Evolutionary conservation across 2,113 vertebrate species (phyloP), one percentile per base, ranked within the genome.

Genomic region (Aegotheles bennettii): DNA sequence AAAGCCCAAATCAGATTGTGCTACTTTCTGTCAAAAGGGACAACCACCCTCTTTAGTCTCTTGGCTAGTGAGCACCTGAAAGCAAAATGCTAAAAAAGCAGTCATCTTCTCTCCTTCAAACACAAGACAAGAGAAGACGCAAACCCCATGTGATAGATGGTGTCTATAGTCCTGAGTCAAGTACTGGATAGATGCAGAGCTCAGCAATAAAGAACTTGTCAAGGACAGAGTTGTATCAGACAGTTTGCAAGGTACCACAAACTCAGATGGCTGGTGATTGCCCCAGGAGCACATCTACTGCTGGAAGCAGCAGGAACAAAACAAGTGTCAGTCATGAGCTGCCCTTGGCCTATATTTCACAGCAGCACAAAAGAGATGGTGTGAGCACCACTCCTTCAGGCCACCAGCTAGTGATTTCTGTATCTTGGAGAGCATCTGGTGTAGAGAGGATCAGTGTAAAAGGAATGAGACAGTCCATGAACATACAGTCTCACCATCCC

Each of bases 41-140:
- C 36, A 88, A 81, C 7, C 9, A 50, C 26, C 2, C 16, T 81
- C 47, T 79, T 85, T 23, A 45, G 9, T 33, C 16, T 56, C 43
- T 21, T 56, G 43, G 16, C 29, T 61, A 47, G n/a, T 6, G 3
- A 84, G 25, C 10, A 42, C 3, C 10, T 42, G 15, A 59, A 63
- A 64, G 20, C 6, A 56, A 81, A 88, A 31, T 16, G 36, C 19
- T 29, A 25, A 33, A 65, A 80, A n/a, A 31, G 3, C 29, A 51
- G 4, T 31, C 14, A 1, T n/a, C 26, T 73, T 81, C 50, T 18
- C 36, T 67, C 26, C 13, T 63, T n/a, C 2, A 2, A 61, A 26
- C 11, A 45, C 36, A 80, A 21, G 3, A 11, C 0, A 2, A 47
- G 9, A 77, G 25, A 53, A 69, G 71, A 16, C 0, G 1, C 24